Evolutionary conservation across 2,888 invertebrate species (phyloP).

Genomic region (Entomobrya multifasciata): DNA sequence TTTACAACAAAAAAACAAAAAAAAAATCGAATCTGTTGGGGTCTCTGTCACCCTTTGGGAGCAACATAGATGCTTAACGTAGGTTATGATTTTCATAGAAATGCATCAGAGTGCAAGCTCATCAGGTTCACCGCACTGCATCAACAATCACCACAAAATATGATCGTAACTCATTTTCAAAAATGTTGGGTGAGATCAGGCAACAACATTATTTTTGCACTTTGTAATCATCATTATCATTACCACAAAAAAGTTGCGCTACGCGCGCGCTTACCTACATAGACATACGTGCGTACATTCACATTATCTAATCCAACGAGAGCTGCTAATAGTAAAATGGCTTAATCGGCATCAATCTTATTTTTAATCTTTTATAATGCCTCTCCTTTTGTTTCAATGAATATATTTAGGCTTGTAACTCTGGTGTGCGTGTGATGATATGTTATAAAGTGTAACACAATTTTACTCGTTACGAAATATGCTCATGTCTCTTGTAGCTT

Average conservation of each 20-base stretch:
- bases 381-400: constrained; percentile 41
- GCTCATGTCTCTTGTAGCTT: background rate
- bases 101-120: background rate
- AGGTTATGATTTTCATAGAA: constrained; percentile 14
- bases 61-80: background rate
- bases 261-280: no score
- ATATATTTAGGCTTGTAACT: background rate
- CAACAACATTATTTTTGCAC: constrained; percentile 2
- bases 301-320: constrained; percentile 23
- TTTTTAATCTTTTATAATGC: constrained; percentile 41
- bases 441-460: constrained; percentile 10
- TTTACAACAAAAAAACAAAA: background rate
- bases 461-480: constrained; percentile 20
- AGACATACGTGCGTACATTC: background rate
- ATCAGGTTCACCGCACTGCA: constrained; percentile 25
- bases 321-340: constrained; percentile 55
- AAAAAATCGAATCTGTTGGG: background rate
- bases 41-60: background rate
- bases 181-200: constrained; percentile 4
- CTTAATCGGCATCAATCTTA: constrained; percentile 59
- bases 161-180: background rate
- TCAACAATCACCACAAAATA: background rate
- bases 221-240: constrained; percentile 11
- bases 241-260: constrained; percentile 23
- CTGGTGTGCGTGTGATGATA: background rate